These are phyloP conservation scores for Bradypodion pumilum DNA, from an alignment of 2,797 vertebrate species.

Conservation along the genomic window DNA sequence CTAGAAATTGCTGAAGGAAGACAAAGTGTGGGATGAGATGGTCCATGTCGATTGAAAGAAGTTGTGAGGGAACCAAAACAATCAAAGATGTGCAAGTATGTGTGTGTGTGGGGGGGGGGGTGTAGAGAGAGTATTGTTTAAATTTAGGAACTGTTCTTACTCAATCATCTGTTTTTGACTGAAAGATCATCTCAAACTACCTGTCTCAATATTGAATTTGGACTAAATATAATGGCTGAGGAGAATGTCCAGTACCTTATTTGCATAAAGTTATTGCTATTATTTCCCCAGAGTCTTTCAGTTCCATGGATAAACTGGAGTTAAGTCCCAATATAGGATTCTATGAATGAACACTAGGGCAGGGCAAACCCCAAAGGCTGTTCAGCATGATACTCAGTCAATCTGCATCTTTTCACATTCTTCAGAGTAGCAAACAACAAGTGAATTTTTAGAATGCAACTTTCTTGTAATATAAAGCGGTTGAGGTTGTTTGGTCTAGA, in stretches of 20 bases:
- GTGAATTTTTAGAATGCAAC: no score
- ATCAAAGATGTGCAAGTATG: not conserved
- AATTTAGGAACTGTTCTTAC: not conserved
- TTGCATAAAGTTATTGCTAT: conserved; percentile 69
- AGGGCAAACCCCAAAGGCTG: conserved; percentile 64
- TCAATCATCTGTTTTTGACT: conserved; percentile 21
- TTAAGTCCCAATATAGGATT: conserved; percentile 61
- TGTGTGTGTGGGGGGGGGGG: no score
- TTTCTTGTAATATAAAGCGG: no score
- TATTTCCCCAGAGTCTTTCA: conserved; percentile 63
- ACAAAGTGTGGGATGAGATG: not conserved
- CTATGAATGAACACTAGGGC: conserved; percentile 56
- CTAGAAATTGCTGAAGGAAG: not conserved
- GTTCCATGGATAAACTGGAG: conserved; percentile 67
- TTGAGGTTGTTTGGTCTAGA: no score
- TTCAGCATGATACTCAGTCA: conserved; percentile 60
- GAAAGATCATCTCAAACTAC: conserved; percentile 50
- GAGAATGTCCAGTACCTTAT: conserved; percentile 58
- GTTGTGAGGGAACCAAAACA: not conserved
- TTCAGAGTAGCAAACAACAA: no score
- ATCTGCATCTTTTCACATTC: conserved; percentile 58
- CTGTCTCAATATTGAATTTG: conserved; percentile 59
- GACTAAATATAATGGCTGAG: conserved; percentile 59
- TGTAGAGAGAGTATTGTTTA: not conserved
- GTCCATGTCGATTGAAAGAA: not conserved